Base-by-base conservation (phyloP, 2,113 vertebrate genomes). In the Malurus melanocephalus region DNA sequence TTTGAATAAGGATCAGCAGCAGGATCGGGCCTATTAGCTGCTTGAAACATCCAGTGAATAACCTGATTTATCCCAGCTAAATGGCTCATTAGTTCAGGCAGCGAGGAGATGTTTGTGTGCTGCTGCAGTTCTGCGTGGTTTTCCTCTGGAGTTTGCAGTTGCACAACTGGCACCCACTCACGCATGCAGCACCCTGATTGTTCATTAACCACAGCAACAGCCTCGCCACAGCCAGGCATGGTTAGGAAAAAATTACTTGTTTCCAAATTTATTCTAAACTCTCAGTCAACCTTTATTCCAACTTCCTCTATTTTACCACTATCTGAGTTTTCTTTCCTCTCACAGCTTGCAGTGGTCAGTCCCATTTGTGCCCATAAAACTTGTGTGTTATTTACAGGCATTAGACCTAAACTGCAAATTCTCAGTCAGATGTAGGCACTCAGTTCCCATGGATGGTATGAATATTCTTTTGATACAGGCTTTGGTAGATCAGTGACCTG, bases 1-100 rank as follows among this genome's bases (percentile, higher is more conserved):
- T 86, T 61, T 84, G 80, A 86, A 61, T 81, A n/a, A 86, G 77
- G 84, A 26, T 75, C 69, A 72, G 53, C 90, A 86, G 88, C 92
- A 90, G 92, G 80, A 95, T 94, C 0, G 42, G 93, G 86, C 90
- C 92, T 88, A 68, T 86, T 38, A 81, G 83, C 92, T 83, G 80
- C 90, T 52, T 78, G 80, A 64, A 93, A 33, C 86, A 56, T 79
- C 42, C 80, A 56, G 7, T 79, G 93, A 88, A 81, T 81, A 95
- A 88, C 71, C 66, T 79, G 90, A 72, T 95, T 93, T 94, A 90
- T 79, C 92, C 66, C 66, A 73, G 3, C 24, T 24, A 86, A 90
- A 84, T 65, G 90, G 90, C 88, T 94, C 92, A 84, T 95, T 90
- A 84, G 90, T 65, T 90, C 93, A 86, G 88, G 92, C 85, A 90